Evolutionary conservation across 2,888 invertebrate species (phyloP), one percentile per base, ranked within the genome.

Genomic region (Melanotus villosus): DNA sequence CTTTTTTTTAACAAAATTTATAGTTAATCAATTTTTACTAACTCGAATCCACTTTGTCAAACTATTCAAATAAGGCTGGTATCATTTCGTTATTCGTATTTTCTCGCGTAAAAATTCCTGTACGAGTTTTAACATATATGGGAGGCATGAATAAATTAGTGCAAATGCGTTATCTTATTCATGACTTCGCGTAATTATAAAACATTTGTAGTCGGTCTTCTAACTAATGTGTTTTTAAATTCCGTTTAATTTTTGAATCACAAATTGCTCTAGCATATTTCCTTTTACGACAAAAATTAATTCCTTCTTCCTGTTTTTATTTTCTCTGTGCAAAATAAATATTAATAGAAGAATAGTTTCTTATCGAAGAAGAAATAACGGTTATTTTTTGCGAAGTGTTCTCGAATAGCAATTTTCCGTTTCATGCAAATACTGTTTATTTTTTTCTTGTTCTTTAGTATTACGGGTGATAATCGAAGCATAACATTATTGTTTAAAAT

Each of bases 171-270:
- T 65, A 65, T 57, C 65, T 65, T 57, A 56, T 57, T 56, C 56
- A 57, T 50, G 57, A 45, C 57, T 57, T 45, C 45, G 12, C n/a
- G 65, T 65, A 65, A 65, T 65, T 65, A 65, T 65, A 47, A 65
- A 36, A 58, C 65, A 65, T 65, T 65, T 57, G 57, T 50, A 65
- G 57, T 57, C 57, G 34, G 56, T 65, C 54, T 57, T 65, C 36
- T 65, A 65, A 65, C 57, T 65, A 65, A 57, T 47, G 57, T 36
- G 64, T 57, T 56, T 47, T 57, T 57, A 65, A 65, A 47, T 65
- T 57, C 23, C 38, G 38, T 54, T 54, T 63, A 63, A 63, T 41
- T 54, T 54, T 41, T 63, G 43, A 58, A 38, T 58, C 41, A 43
- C 41, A 58, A 58, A 43, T 32, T 41, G 43, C 38, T 21, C 50